Evolutionary conservation across 1,140 invertebrate species (phyloP).

Genomic region (Pentalonia nigronervosa): DNA sequence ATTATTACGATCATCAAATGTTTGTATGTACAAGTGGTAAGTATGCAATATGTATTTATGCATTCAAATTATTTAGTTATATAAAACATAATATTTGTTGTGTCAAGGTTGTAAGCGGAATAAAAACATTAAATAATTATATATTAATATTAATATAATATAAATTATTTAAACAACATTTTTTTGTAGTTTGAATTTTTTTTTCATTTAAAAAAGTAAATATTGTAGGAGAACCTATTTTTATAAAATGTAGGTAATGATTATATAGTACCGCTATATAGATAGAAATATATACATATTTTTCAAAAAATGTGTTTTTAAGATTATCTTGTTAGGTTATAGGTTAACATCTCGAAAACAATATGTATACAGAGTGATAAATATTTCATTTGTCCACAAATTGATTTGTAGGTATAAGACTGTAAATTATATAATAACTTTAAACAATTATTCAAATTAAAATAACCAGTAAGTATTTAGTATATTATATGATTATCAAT

Average conservation of each 20-base stretch:
- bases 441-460: too few species aligned
- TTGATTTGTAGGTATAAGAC: too few species aligned
- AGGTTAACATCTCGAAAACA: not conserved
- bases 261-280: too few species aligned
- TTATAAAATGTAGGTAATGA: not conserved
- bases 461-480: too few species aligned
- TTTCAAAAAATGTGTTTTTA: not conserved
- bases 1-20: conserved; percentile 21
- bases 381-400: too few species aligned
- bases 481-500: not conserved
- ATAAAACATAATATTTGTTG: not conserved
- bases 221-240: not conserved
- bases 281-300: too few species aligned
- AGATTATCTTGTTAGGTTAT: conserved; percentile 5
- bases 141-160: not conserved
- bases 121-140: not conserved
- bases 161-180: not conserved
- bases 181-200: not conserved
- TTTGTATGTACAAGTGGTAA: conserved; percentile 33
- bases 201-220: not conserved
- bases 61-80: not conserved
- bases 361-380: not conserved
- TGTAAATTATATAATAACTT: too few species aligned
- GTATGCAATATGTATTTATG: conserved; percentile 1
- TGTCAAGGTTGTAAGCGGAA: not conserved